Base-by-base conservation (phyloP, 2,113 vertebrate species). In the Hippocampus zosterae region DNA sequence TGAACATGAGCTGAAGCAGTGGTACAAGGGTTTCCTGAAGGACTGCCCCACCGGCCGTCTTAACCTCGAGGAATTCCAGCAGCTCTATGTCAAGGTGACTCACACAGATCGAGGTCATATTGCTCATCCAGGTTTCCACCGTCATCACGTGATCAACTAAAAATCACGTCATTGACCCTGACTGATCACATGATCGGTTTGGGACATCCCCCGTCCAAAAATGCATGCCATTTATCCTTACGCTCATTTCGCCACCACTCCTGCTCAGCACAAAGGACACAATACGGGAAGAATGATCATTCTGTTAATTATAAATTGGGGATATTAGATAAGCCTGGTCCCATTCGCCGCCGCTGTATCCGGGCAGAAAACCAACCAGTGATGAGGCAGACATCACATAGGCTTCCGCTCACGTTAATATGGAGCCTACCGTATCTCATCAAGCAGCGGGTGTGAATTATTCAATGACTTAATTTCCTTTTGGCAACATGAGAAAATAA, bases 71-170 rank as follows among this genome's bases (percentile, higher is more conserved):
- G 90, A 91, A 76, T 96, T 96, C 85, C 95, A 97, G 86, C 96
- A 98, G 85, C 95, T 97, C 74, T 98, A 98, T 11, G 96, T 98
- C 72, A 98, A 98, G 95, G 96, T 98, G 88, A 78, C 89, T 65
- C 64, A 70, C 56, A n/a, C 46, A 12, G 53, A 1, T 16, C 6
- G 6, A 44, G 40, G 27, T 52, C 52, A 65, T 27, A n/a, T 29
- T 44, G 10, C 0, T 42, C 41, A 42, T 42, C 41, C 8, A 42
- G 41, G 16, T 50, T 19, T 50, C 46, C 46, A 18, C 2, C 19
- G 44, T 3, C 33, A 37, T 37, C 33, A 37, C 6, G 33, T 37
- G 33, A 33, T 33, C 29, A 33, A 3, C 29, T 4, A 3, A 33
- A 33, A 33, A 33, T 33, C 29, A 33, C 29, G 29, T 33, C 29